Conservation (phyloP, 2,888 invertebrate genomes). For the Thereva nobilitata region DNA sequence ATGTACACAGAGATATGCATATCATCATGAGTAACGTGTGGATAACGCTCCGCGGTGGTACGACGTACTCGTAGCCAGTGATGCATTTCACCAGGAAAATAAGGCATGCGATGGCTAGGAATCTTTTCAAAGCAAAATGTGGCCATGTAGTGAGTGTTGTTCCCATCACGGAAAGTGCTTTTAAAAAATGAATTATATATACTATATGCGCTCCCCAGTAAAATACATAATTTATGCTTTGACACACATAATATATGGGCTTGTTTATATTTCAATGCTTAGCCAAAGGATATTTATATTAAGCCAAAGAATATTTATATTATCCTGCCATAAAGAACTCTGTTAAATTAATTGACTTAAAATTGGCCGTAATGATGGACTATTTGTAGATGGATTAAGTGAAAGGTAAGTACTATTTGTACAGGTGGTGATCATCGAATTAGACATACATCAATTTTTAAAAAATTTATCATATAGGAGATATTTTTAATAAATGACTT, state of each 20-base stretch:
- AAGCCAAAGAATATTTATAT: too few species aligned
- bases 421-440: too few species aligned
- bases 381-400: too few species aligned
- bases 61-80: conserved; percentile 14
- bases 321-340: too few species aligned
- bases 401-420: too few species aligned
- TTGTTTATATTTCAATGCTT: conserved; percentile 31
- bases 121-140: conserved; percentile 23
- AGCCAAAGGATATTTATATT: conserved; percentile 14
- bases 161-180: conserved; percentile 35
- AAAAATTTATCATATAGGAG: too few species aligned
- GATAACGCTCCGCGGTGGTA: conserved; percentile 16
- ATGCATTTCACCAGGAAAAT: conserved; percentile 27
- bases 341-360: too few species aligned
- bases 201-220: conserved; percentile 6
- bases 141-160: conserved; percentile 27
- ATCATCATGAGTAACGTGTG: conserved; percentile 34
- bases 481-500: too few species aligned
- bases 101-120: conserved; percentile 28
- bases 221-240: conserved; percentile 32
- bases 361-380: too few species aligned
- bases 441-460: too few species aligned
- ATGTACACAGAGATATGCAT: conserved; percentile 31
- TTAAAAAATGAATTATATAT: conserved; percentile 34
- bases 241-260: conserved; percentile 32